phyloP scores from a whole-genome alignment of 2,888 invertebrate species.

The Leucophenga montana region DNA sequence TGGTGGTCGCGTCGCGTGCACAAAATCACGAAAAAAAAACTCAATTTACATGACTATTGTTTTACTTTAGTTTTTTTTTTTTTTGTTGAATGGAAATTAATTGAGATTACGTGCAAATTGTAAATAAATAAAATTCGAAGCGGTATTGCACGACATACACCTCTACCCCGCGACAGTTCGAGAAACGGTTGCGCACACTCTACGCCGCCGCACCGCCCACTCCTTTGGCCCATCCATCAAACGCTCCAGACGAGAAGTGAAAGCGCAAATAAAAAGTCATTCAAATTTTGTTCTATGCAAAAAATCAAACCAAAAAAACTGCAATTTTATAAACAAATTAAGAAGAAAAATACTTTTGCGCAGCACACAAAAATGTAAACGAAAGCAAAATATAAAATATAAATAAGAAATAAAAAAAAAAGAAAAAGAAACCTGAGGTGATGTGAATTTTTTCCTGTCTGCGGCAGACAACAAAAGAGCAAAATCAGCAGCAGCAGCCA shows the following conservation, averaged over 20 bases:
- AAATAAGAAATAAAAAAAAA: conserved; percentile 32
- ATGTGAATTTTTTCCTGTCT: conserved; percentile 24
- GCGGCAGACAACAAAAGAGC: conserved; percentile 47
- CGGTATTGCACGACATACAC: too few relatives aligned
- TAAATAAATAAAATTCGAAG: too few relatives aligned
- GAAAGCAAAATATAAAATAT: conserved; percentile 34
- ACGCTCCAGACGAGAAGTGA: conserved; percentile 3
- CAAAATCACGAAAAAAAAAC: background rate
- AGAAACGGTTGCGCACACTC: background rate
- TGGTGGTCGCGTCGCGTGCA: conserved; percentile 46
- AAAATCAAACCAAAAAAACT: conserved; percentile 40
- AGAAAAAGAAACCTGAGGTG: conserved; percentile 30
- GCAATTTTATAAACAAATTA: conserved; percentile 50
- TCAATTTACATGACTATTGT: background rate
- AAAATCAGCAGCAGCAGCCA: conserved; percentile 18
- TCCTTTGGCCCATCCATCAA: too few relatives aligned
- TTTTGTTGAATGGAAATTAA: too few relatives aligned
- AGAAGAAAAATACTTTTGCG: conserved; percentile 43
- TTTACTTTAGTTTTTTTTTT: background rate
- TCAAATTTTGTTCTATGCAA: conserved; percentile 13
- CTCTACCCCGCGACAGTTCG: too few relatives aligned
- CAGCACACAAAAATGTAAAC: conserved; percentile 47
- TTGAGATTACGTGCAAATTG: too few relatives aligned
- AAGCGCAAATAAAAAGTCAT: conserved; percentile 23
- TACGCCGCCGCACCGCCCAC: background rate